Evolutionary conservation across 2,113 vertebrate genomes (phyloP).

Genomic region (Elgaria multicarinata): DNA sequence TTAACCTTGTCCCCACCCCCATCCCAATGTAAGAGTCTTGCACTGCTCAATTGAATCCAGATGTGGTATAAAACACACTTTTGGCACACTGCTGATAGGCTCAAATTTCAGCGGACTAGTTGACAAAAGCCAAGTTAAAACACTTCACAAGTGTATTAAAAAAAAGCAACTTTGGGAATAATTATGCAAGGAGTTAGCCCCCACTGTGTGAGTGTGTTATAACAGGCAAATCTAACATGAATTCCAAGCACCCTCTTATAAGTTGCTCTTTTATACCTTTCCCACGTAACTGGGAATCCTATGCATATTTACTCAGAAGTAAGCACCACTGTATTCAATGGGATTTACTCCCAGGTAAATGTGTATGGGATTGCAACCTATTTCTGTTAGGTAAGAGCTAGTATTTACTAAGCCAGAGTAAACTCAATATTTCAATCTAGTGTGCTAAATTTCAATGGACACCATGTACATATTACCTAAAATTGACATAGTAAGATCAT

Average conservation of each 20-base stretch:
- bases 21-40: conserved; percentile 1
- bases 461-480: background rate
- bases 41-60: conserved; percentile 42
- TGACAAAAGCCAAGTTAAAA: conserved; percentile 31
- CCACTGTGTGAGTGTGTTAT: background rate
- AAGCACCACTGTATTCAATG: no score
- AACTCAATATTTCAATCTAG: background rate
- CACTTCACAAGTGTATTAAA: conserved; percentile 27
- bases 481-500: background rate
- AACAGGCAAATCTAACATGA: background rate
- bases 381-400: background rate
- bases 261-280: background rate
- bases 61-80: conserved; percentile 47
- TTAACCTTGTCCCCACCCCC: conserved; percentile 35
- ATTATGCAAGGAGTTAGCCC: background rate
- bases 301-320: no score
- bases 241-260: background rate
- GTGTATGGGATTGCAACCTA: no score
- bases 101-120: conserved; percentile 21
- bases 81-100: conserved; percentile 20
- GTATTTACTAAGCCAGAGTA: background rate
- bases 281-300: background rate
- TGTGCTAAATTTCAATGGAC: background rate
- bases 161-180: conserved; percentile 15
- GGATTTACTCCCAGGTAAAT: no score